Base-by-base conservation (phyloP, 2,888 invertebrate genomes). In the Eupithecia abbreviata region DNA sequence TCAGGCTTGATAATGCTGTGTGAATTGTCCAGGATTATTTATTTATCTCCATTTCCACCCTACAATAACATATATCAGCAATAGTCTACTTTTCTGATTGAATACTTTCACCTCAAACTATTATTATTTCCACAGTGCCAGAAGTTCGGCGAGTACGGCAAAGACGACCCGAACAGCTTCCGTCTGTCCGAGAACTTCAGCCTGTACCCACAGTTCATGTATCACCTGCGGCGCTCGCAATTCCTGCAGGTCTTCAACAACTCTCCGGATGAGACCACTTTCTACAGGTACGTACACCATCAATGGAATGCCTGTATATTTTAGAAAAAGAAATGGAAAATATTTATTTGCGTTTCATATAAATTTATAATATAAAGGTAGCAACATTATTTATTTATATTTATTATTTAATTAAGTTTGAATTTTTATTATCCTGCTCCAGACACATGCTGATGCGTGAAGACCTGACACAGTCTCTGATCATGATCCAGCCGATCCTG, bases 211-310 rank as follows among this genome's bases (percentile, higher is more conserved):
- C 99, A 99, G 94, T 99, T 99, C 93, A 99, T 99, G 99, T 99
- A 99, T 93, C 99, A 99, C 90, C 95, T 99, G 86, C 96, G 99
- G 67, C 96, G 99, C 83, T 99, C 99, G 45, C 99, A 99, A 94
- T 99, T 99, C 95, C 96, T 99, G 82, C 99, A 99, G 96, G 99
- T 99, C 69, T 99, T 99, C 95, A 99, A 99, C 95, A 99, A 99
- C 96, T 99, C 99, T 65, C 99, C 99, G 0, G 99, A 99, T 92
- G 99, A 99, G 95, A 99, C 99, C 15, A 98, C 99, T 42, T 99
- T 98, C 95, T 99, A 99, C 91, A 97, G 98, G 97, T 97, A 70
- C 67, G 30, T 30, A 30, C 30, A 30, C 30, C 30, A 30, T 30
- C 30, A 30, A 30, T 30, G 30, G 30, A 30, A 30, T 30, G 30